A percentile compares a stretch with the other conserved stretches of the same genome.
These are phyloP conservation scores for Nesogale talazaci DNA, from an alignment of 2,113 vertebrate species.

Conservation along the genomic window DNA sequence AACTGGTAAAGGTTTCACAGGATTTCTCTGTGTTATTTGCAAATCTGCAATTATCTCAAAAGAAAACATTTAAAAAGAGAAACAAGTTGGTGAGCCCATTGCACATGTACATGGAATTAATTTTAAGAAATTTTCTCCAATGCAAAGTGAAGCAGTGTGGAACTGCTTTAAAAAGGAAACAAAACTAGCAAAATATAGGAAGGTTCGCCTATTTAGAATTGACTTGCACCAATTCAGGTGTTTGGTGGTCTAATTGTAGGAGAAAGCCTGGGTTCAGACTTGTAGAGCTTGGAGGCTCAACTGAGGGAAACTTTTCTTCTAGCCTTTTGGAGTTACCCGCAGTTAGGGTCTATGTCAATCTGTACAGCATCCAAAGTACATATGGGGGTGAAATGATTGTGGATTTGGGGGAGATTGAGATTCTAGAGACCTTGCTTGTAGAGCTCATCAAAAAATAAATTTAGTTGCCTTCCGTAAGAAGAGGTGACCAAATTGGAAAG, in stretches of 20 bases:
- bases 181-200: constrained; percentile 9
- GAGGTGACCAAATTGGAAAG: background rate
- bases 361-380: too few relatives aligned
- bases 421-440: too few relatives aligned
- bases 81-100: background rate
- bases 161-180: background rate
- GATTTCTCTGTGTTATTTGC: too few relatives aligned
- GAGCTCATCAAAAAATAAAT: background rate
- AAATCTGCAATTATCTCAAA: background rate
- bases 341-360: too few relatives aligned
- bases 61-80: background rate
- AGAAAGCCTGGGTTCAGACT: background rate
- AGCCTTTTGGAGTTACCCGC: background rate
- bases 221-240: background rate
- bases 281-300: background rate
- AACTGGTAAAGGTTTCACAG: too few relatives aligned
- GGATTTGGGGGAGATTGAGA: background rate
- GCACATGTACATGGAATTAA: background rate
- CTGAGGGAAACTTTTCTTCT: background rate
- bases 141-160: constrained; percentile 15
- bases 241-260: background rate
- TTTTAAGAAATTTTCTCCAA: background rate
- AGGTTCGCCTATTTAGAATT: background rate
- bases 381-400: background rate
- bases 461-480: background rate